Base-by-base conservation (phyloP, 2,888 invertebrate species). In the Polia nebulosa region DNA sequence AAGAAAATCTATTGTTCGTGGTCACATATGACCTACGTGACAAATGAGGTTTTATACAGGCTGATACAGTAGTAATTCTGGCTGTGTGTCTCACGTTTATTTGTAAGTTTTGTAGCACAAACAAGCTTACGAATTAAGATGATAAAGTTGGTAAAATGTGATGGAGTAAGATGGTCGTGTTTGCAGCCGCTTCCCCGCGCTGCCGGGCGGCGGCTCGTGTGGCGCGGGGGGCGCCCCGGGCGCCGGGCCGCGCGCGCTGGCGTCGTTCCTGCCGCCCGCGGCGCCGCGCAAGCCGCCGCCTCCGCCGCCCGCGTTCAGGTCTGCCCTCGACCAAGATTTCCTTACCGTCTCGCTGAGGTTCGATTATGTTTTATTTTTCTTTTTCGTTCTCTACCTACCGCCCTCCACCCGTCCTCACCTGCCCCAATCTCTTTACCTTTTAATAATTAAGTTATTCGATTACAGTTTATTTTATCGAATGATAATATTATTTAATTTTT, bases 321-420 rank as follows among this genome's bases (percentile, higher is more conserved):
- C 97, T 96, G 95, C 95, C 85, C 91, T 94, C 89, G 92, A 94
- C 83, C 95, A 94, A 94, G 97, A 97, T 96, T 97, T 97, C 96
- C 91, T 96, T 92, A 96, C 96, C 93, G 97, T 97, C 92, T 97
- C 96, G 96, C 96, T 97, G 92, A 97, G 97, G 97, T 97, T 96
- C 95, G 96, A 95, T 92, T 91, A 79, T 89, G 89, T 89, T 92
- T 88, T 84, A 81, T 86, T 87, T 90, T 80, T 74, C 84, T 91
- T 87, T n/a, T 89, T 88, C 72, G 72, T 82, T 83, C 56, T 58
- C 20, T 57, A 36, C 62, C 73, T 51, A 34, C 34, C 13, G 8
- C 20, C 44, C 39, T 39, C 60, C 66, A 13, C 27, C 29, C 9
- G 0, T 44, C 52, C 64, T 29, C 9, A 22, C 58, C 45, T 11